These are phyloP conservation scores for Nycticorax nycticorax DNA, from an alignment of 2,113 vertebrate genomes.

Conservation along the genomic window DNA sequence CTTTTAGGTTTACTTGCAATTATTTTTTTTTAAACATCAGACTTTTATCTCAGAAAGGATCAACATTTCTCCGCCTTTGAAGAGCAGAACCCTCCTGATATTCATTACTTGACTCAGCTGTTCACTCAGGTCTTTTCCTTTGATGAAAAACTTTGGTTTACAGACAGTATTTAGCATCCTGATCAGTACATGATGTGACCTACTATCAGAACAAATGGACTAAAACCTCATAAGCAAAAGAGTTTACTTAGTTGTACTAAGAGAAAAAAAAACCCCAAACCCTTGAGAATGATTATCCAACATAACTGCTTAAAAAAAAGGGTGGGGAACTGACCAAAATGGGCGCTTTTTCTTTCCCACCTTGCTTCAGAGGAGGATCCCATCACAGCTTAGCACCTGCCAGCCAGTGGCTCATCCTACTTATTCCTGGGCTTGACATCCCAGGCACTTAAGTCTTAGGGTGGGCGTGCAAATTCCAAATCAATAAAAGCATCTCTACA, in stretches of 20 bases:
- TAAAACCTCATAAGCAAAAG: background rate
- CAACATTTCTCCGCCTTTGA: constrained; percentile 42
- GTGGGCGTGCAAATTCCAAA: too few species aligned
- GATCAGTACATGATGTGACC: background rate
- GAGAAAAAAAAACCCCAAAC: background rate
- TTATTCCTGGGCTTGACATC: background rate
- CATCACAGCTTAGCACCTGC: background rate
- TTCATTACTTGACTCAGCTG: constrained; percentile 57
- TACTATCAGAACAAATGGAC: background rate
- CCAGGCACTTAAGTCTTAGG: background rate
- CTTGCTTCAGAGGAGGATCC: background rate
- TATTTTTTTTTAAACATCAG: background rate
- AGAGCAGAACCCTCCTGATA: constrained; percentile 48
- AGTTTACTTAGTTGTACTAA: background rate
- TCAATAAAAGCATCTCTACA: background rate
- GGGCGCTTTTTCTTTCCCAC: background rate
- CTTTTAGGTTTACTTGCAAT: background rate
- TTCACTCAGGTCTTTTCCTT: constrained; percentile 17
- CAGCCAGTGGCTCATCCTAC: background rate
- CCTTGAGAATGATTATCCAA: background rate
- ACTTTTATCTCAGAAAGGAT: constrained; percentile 46
- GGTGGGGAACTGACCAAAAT: rapidly evolving
- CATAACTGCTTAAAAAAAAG: background rate
- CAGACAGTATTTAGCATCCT: background rate
- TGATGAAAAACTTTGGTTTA: constrained; percentile 24